Base-by-base conservation (phyloP, 2,888 invertebrate species). In the Cephus nigrinus region DNA sequence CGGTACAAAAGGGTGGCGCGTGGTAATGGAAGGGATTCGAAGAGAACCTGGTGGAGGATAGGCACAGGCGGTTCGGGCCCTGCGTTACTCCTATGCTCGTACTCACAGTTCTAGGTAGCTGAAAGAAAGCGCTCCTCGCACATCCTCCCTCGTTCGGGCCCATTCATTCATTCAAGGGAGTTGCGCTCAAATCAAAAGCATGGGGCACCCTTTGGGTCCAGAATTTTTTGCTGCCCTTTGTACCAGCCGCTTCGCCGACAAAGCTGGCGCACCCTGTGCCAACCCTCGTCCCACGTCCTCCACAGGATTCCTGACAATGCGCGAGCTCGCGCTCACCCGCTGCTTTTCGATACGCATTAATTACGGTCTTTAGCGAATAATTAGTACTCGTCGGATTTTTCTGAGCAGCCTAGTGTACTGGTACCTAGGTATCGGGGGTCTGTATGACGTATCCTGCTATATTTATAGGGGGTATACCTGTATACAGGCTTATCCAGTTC, bases 91-190 rank as follows among this genome's bases (percentile, higher is more conserved):
- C 5, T 40, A 40, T 40, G 15, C 40, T 15, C 40, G 40, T 15
- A 15, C 40, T 40, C 40, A 15, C 15, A 40, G 40, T 40, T 40
- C 4, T 82, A 82, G 79, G 80, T 83, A 81, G 82, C 81, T 80
- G 84, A 84, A 85, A 86, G 85, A 84, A 84, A 82, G 83, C 78
- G 73, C 40, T 40, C 74, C 68, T 33, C 85, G 87, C 84, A 88
- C 88, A 87, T 90, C 89, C 89, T 90, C 88, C 89, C 89, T 90
- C 89, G 86, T 86, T 40, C 40, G 40, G 40, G 40, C 15, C 85
- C 88, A 88, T 89, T 89, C 88, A 87, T 84, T 83, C 87, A 83
- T 84, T 84, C 82, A 84, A 40, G 77, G 82, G 83, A 83, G 81
- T 80, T 83, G 86, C 83, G 85, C 86, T 84, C 83, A 84, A 85